Evolutionary conservation across 2,797 vertebrate genomes (phyloP).

Genomic region (Austrolebias charrua): DNA sequence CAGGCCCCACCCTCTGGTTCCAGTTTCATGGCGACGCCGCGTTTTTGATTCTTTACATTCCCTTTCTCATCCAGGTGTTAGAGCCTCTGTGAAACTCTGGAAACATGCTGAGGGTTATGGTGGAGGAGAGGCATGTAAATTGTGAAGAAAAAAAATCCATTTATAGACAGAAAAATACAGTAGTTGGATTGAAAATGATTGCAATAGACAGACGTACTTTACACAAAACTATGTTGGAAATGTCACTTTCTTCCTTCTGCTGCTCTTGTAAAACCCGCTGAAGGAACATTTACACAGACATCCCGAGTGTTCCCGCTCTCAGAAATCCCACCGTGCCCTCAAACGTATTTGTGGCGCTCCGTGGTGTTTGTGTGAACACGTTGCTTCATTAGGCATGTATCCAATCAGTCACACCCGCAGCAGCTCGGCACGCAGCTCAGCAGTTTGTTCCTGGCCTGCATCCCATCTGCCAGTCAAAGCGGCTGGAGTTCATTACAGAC

Average conservation of each 20-base stretch:
- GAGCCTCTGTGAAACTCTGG: too few relatives aligned
- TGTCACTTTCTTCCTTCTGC: background rate
- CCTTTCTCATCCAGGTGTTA: too few relatives aligned
- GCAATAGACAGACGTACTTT: background rate
- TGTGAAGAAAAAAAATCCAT: too few relatives aligned
- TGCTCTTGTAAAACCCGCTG: constrained; percentile 12
- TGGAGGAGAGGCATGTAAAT: too few relatives aligned
- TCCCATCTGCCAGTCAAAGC: constrained; percentile 69
- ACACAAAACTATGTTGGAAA: constrained; percentile 13
- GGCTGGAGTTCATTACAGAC: constrained; percentile 72
- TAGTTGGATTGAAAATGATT: background rate
- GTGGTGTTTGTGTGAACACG: constrained; percentile 18
- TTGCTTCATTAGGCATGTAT: constrained; percentile 68
- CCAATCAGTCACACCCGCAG: constrained; percentile 67
- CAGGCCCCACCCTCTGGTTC: too few relatives aligned
- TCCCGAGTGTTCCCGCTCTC: constrained; percentile 4
- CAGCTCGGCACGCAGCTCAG: constrained; percentile 35
- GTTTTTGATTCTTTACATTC: too few relatives aligned
- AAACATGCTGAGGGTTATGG: too few relatives aligned
- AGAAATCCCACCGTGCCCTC: constrained; percentile 28
- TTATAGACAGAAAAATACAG: too few relatives aligned
- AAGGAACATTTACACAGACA: constrained; percentile 41
- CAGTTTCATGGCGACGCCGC: too few relatives aligned
- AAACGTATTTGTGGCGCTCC: constrained; percentile 41
- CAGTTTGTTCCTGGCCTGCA: constrained; percentile 56